A percentile compares a stretch with the other conserved stretches of the same genome.
phyloP scores from a whole-genome alignment of 1,140 invertebrate genomes.

The Euschistus heros region DNA sequence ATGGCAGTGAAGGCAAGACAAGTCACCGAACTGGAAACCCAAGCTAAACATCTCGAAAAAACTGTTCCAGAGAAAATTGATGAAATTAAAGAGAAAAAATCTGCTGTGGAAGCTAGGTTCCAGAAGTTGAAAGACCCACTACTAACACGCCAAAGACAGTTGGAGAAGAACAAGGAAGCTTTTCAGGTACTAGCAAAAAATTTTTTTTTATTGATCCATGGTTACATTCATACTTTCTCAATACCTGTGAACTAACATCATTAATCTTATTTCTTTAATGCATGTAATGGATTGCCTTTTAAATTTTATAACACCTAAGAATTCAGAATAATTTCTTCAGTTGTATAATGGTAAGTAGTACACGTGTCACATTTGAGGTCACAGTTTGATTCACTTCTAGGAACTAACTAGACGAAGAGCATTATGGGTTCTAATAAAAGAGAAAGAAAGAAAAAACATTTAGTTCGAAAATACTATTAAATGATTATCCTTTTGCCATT shows the following conservation, averaged over 20 bases:
- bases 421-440: too few relatives aligned
- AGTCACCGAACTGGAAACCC: slow-evolving; percentile 84
- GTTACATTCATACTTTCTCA: background rate
- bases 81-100: slow-evolving; percentile 90
- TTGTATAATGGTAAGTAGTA: too few relatives aligned
- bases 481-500: too few relatives aligned
- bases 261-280: too few relatives aligned
- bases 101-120: slow-evolving; percentile 82
- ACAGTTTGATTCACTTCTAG: too few relatives aligned
- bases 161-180: slow-evolving; percentile 97
- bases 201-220: background rate
- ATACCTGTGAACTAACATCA: background rate
- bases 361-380: too few relatives aligned
- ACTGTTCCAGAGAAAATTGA: slow-evolving; percentile 85
- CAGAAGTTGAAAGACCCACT: slow-evolving; percentile 81
- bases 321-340: too few relatives aligned
- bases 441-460: too few relatives aligned
- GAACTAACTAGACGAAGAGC: too few relatives aligned
- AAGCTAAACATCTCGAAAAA: slow-evolving; percentile 85
- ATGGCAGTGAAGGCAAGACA: slow-evolving; percentile 89
- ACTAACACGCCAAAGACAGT: slow-evolving; percentile 69
- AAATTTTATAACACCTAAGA: too few relatives aligned
- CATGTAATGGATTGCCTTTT: too few relatives aligned
- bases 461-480: too few relatives aligned
- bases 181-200: slow-evolving; percentile 65